phyloP scores from a whole-genome alignment of 2,888 invertebrate species.

The Caenorhabditis sp. region DNA sequence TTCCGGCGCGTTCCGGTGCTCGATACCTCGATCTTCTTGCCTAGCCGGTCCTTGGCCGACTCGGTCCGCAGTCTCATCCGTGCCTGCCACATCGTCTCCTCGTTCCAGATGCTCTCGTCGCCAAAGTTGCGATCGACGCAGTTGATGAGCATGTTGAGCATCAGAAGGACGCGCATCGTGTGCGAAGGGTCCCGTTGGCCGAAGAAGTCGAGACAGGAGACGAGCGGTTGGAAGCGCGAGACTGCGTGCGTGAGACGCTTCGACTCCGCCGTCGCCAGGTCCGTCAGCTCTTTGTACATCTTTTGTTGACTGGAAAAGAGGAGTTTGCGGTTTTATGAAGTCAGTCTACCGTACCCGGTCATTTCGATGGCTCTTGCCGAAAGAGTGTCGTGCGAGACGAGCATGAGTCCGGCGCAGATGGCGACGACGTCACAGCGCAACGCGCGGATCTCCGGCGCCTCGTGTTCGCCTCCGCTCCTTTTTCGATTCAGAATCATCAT shows the following conservation, averaged over 20 bases:
- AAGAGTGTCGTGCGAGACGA: conserved; percentile 46
- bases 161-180: conserved; percentile 46
- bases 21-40: conserved; percentile 37
- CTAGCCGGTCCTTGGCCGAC: conserved; percentile 50
- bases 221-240: conserved; percentile 58
- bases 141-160: conserved; percentile 62
- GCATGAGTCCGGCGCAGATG: conserved; percentile 47
- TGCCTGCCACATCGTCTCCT: conserved; percentile 63
- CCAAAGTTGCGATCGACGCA: conserved; percentile 81
- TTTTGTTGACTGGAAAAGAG: conserved; percentile 59
- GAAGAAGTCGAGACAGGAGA: conserved; percentile 55
- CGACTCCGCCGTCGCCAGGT: conserved; percentile 27
- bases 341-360: conserved; percentile 51
- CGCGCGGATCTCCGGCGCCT: conserved; percentile 42
- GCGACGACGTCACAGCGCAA: conserved; percentile 40
- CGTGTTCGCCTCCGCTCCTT: conserved; percentile 16
- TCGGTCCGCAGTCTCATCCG: conserved; percentile 65
- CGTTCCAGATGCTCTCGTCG: conserved; percentile 82
- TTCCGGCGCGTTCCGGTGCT: too few species aligned
- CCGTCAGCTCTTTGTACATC: conserved; percentile 55
- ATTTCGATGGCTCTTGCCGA: conserved; percentile 38
- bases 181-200: conserved; percentile 25
- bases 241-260: neutral
- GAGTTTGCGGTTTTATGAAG: too few species aligned
- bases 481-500: conserved; percentile 54